These are phyloP conservation scores for Beroe ovata DNA, from an alignment of 37 sponge, comb jelly and placozoan genomes.

Conservation along the genomic window DNA sequence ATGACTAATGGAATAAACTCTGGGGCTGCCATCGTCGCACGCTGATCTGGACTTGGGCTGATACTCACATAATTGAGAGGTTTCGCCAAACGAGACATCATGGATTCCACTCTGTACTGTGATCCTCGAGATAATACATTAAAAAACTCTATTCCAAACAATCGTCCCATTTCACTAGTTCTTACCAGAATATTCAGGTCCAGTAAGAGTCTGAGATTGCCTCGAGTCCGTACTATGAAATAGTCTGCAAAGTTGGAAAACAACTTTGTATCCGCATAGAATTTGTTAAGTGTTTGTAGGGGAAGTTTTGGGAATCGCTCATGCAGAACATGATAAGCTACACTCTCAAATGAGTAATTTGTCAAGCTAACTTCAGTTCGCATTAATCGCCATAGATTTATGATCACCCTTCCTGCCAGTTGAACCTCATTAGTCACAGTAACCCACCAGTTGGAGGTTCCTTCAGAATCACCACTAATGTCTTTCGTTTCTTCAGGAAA, in stretches of 20 bases:
- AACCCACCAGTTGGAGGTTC: slow-evolving; percentile 69
- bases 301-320: slow-evolving; percentile 78
- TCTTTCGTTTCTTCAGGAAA: slow-evolving; percentile 63
- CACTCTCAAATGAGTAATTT: slow-evolving; percentile 85
- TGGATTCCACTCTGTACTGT: slow-evolving; percentile 97
- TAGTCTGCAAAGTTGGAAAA: slow-evolving; percentile 74
- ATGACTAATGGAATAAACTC: slow-evolving; percentile 84
- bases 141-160: slow-evolving; percentile 96
- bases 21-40: slow-evolving; percentile 96
- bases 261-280: slow-evolving; percentile 71
- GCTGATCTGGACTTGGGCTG: slow-evolving; percentile 88
- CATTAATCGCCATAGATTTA: slow-evolving; percentile 86
- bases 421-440: slow-evolving; percentile 66
- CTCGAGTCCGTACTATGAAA: slow-evolving; percentile 75
- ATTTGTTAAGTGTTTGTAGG: slow-evolving; percentile 72
- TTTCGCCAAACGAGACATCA: slow-evolving; percentile 91
- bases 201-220: slow-evolving; percentile 78
- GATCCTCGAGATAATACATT: slow-evolving; percentile 85
- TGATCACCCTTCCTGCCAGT: slow-evolving; percentile 78
- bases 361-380: slow-evolving; percentile 84
- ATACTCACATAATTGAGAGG: slow-evolving; percentile 83
- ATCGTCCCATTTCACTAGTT: slow-evolving; percentile 94
- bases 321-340: slow-evolving; percentile 86
- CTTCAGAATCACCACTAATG: background rate
- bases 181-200: slow-evolving; percentile 84